Conservation (phyloP, 2,888 invertebrate species). For the Noctua janthina region DNA sequence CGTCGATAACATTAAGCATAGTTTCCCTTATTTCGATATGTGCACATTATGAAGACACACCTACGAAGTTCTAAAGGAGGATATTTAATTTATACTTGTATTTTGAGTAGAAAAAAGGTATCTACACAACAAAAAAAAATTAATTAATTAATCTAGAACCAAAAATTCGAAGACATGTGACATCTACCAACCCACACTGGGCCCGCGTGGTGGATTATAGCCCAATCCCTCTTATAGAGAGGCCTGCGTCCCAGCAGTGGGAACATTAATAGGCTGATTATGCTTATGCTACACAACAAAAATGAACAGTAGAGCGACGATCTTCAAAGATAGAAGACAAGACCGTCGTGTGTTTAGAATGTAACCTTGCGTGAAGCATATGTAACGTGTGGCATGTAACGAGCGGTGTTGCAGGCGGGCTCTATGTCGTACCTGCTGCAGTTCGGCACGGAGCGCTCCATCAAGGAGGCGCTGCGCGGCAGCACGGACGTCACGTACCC, state of each 20-base stretch:
- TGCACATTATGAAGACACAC: too few relatives aligned
- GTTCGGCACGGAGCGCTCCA: conserved; percentile 66
- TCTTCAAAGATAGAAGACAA: neutral
- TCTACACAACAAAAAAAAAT: neutral
- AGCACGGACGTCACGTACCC: conserved; percentile 59
- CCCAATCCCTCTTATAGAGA: too few relatives aligned
- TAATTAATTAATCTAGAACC: too few relatives aligned
- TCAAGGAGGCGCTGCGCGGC: conserved; percentile 54
- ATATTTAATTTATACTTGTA: neutral
- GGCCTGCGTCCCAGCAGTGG: too few relatives aligned
- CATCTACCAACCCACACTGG: too few relatives aligned
- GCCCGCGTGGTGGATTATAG: too few relatives aligned
- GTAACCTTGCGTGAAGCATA: too few relatives aligned
- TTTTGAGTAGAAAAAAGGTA: neutral
- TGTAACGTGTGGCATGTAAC: neutral
- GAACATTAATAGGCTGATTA: too few relatives aligned
- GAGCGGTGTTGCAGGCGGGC: conserved; percentile 92
- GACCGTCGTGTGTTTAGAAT: neutral
- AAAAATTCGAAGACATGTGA: too few relatives aligned
- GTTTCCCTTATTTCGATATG: too few relatives aligned
- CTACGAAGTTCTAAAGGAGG: neutral
- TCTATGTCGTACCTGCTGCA: conserved; percentile 92
- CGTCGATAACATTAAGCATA: too few relatives aligned
- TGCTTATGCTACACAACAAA: neutral
- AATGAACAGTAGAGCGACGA: neutral